Percentiles rank a stretch among this genome's conserved stretches.
These are phyloP conservation scores for Eutolmus rufibarbis DNA, from an alignment of 2,888 invertebrate genomes.

Conservation along the genomic window DNA sequence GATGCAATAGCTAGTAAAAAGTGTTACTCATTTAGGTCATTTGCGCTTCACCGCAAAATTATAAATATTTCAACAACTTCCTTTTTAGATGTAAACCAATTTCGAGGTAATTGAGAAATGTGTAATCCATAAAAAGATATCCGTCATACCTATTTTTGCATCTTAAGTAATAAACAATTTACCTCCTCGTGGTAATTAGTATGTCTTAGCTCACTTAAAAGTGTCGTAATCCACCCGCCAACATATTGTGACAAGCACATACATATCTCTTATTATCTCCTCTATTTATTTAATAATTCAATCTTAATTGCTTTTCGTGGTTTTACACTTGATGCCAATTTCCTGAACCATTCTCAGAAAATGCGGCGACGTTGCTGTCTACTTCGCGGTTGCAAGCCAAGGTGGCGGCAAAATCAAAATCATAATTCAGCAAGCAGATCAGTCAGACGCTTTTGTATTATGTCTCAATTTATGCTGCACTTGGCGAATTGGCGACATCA, in stretches of 20 bases:
- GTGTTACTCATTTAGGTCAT: neutral
- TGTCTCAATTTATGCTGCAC: neutral
- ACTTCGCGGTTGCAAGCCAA: neutral
- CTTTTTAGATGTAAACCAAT: neutral
- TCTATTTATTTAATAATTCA: slow-evolving; percentile 18
- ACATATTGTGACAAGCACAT: slow-evolving; percentile 1
- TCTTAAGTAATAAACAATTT: neutral
- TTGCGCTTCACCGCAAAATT: neutral
- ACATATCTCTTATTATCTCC: neutral
- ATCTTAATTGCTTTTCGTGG: slow-evolving; percentile 4
- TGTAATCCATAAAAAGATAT: neutral
- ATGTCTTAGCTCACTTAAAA: neutral
- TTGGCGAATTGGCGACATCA: neutral
- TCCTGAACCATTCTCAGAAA: neutral
- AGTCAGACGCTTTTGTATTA: neutral
- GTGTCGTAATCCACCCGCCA: slow-evolving; percentile 8
- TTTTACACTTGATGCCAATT: slow-evolving; percentile 4
- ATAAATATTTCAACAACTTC: neutral
- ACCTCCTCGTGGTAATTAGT: neutral
- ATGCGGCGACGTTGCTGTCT: neutral
- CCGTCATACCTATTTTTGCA: neutral
- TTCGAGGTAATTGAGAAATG: neutral
- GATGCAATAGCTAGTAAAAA: neutral
- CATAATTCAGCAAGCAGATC: neutral
- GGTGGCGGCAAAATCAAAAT: neutral